A percentile compares a stretch with the other conserved stretches of the same genome.
These are phyloP conservation scores for Montipora foliosa DNA, from an alignment of 64 coral and sea anemone genomes.

Conservation along the genomic window DNA sequence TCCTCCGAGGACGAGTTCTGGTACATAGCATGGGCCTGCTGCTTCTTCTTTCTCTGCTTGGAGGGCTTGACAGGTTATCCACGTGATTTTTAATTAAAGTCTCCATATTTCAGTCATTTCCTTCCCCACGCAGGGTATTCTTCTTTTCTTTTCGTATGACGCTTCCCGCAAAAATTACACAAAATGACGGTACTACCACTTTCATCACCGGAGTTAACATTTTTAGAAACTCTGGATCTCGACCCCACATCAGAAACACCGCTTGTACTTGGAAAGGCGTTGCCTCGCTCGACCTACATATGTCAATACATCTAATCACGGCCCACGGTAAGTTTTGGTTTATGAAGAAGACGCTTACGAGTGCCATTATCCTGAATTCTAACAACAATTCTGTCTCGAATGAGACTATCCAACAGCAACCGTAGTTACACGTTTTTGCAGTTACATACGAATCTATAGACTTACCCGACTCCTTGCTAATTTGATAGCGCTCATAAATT, in stretches of 20 bases:
- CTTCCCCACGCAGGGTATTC: neutral
- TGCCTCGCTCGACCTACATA: neutral
- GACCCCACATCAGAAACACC: too few species aligned
- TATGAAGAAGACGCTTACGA: slow-evolving; percentile 20
- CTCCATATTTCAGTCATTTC: neutral
- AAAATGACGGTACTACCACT: too few species aligned
- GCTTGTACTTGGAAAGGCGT: too few species aligned
- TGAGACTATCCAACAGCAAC: slow-evolving; percentile 30
- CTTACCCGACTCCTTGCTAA: neutral
- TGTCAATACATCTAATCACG: slow-evolving; percentile 21
- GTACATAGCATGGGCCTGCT: neutral
- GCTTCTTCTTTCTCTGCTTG: neutral
- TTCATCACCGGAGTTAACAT: too few species aligned
- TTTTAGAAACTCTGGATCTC: too few species aligned
- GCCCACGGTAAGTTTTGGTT: slow-evolving; percentile 29
- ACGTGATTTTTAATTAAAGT: neutral
- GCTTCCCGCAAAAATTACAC: slow-evolving; percentile 6
- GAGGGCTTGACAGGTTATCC: neutral
- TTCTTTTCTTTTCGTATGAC: neutral
- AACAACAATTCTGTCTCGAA: slow-evolving; percentile 50
- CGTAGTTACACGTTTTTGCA: slow-evolving; percentile 36
- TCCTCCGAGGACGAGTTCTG: neutral
- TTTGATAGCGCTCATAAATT: neutral
- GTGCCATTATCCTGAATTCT: slow-evolving; percentile 52
- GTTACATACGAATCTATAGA: slow-evolving; percentile 44